phyloP scores from a whole-genome alignment of 2,797 vertebrate species.

The Pseudochromis fuscus region DNA sequence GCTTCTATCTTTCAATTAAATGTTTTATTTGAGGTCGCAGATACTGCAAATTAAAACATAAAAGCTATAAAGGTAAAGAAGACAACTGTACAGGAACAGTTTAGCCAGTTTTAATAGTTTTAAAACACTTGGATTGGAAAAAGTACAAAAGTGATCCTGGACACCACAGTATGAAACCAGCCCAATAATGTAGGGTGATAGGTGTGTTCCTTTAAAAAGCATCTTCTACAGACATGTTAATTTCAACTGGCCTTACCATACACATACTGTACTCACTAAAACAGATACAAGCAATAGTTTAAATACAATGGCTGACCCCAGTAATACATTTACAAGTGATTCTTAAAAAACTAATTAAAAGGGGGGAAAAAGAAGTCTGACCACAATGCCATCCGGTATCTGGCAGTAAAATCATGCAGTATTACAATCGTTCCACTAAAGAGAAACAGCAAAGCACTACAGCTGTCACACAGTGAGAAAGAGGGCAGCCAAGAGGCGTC shows the following conservation, averaged over 20 bases:
- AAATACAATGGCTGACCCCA: slow-evolving; percentile 89
- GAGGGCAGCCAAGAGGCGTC: slow-evolving; percentile 70
- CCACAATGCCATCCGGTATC: slow-evolving; percentile 79
- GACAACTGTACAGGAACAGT: slow-evolving; percentile 68
- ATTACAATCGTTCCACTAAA: slow-evolving; percentile 83
- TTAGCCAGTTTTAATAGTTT: slow-evolving; percentile 92
- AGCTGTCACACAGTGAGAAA: slow-evolving; percentile 78
- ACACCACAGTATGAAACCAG: slow-evolving; percentile 92
- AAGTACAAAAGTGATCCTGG: slow-evolving; percentile 96
- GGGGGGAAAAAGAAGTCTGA: slow-evolving; percentile 75
- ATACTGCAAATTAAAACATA: not conserved
- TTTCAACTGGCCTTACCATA: slow-evolving; percentile 83
- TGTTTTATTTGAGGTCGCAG: too few relatives aligned
- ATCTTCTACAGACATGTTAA: slow-evolving; percentile 85
- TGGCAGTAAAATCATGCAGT: slow-evolving; percentile 86
- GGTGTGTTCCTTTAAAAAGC: slow-evolving; percentile 86
- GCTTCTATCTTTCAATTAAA: too few relatives aligned
- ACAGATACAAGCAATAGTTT: slow-evolving; percentile 90
- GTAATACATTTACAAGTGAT: slow-evolving; percentile 89
- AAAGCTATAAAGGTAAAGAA: slow-evolving; percentile 26
- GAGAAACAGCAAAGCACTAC: slow-evolving; percentile 78
- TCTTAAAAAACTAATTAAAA: slow-evolving; percentile 79
- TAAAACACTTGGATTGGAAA: slow-evolving; percentile 91
- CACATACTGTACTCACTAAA: slow-evolving; percentile 89
- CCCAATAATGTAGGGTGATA: slow-evolving; percentile 87